These are phyloP conservation scores for Siniperca undulata DNA, from an alignment of 2,797 vertebrate genomes.

Conservation along the genomic window DNA sequence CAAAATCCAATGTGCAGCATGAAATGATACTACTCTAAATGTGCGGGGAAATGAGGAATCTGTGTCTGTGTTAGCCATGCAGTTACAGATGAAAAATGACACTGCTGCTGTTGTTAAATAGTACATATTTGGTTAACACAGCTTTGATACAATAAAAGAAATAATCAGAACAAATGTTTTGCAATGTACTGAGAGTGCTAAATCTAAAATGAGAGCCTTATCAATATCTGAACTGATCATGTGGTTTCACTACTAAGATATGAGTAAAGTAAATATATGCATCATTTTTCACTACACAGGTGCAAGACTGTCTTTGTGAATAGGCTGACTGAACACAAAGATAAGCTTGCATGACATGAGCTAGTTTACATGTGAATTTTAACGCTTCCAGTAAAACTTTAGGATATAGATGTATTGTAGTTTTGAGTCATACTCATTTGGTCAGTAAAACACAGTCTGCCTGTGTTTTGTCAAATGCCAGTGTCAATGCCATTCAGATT, in stretches of 20 bases:
- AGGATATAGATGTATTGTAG: not conserved
- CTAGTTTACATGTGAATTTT: not conserved
- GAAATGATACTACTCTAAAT: constrained; percentile 1
- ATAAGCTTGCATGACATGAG: not conserved
- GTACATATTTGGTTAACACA: not conserved
- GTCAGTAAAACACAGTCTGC: not conserved
- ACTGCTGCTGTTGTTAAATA: constrained; percentile 2
- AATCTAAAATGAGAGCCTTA: constrained; percentile 3
- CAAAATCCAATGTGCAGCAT: constrained; percentile 25
- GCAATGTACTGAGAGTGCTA: not conserved
- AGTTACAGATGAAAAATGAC: constrained; percentile 17
- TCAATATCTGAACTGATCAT: not conserved
- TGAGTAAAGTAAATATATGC: not conserved
- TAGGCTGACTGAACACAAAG: not conserved
- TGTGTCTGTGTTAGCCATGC: constrained; percentile 17
- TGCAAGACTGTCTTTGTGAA: not conserved
- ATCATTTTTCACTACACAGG: not conserved
- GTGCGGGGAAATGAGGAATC: constrained; percentile 19
- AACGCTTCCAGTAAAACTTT: not conserved
- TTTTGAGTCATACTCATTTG: not conserved
- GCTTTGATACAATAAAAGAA: not conserved
- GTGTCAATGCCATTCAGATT: not conserved
- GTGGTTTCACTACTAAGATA: not conserved
- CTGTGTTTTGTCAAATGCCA: not conserved
- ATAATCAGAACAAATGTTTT: not conserved